These are phyloP conservation scores for Leiothrix lutea DNA, from an alignment of 2,113 vertebrate genomes.

Conservation along the genomic window DNA sequence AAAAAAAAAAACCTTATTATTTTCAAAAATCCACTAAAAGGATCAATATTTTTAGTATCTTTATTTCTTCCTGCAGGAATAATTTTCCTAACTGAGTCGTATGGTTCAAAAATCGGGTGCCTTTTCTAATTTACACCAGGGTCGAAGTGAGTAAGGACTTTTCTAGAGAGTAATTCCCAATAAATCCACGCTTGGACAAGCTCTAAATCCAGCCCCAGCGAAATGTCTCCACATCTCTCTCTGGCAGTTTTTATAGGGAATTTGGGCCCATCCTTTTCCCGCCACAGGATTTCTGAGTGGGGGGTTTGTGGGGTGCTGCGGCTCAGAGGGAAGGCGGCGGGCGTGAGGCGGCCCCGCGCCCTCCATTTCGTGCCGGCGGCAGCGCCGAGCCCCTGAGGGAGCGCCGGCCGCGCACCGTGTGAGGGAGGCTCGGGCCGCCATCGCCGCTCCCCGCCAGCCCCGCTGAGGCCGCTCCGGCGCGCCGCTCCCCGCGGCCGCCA, in stretches of 20 bases:
- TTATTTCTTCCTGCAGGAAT: background rate
- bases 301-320: fast-evolving
- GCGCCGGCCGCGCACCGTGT: background rate
- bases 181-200: background rate
- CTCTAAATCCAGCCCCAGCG: background rate
- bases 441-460: background rate
- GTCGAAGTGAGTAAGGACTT: background rate
- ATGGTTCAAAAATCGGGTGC: background rate
- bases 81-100: background rate
- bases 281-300: fast-evolving
- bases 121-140: background rate
- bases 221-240: background rate
- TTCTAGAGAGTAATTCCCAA: background rate
- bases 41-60: background rate
- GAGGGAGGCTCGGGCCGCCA: background rate
- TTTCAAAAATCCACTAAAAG: background rate
- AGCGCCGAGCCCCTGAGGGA: background rate
- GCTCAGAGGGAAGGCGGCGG: fast-evolving
- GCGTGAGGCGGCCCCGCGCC: fast-evolving
- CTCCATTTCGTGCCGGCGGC: background rate
- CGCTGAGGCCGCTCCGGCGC: background rate
- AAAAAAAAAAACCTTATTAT: background rate
- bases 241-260: background rate
- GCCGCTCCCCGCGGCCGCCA: background rate
- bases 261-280: background rate